Evolutionary conservation across 2,113 vertebrate species (phyloP), one percentile per base, ranked within the genome.

Genomic region (Alaudala cheleensis): DNA sequence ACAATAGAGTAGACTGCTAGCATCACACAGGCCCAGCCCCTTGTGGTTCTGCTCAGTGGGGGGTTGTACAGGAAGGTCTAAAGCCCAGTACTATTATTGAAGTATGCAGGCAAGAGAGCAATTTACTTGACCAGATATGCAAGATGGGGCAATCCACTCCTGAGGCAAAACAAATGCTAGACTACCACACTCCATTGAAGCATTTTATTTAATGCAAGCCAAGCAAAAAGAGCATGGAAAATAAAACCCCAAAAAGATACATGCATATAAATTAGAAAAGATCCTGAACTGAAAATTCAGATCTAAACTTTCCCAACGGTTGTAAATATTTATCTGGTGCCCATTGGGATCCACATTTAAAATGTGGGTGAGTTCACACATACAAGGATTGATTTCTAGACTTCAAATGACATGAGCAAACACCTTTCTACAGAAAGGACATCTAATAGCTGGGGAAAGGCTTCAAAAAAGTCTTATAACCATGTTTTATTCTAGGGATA

Each of bases 101-200:
- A 95, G 82, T 86, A 72, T 2, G 20, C 82, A 94, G 88, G 95
- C 80, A 96, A 95, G 90, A 96, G 92, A 96, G 93, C 95, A 97
- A 96, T 97, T 96, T 96, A 96, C 88, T 96, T 96, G 96, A 96
- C 95, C 95, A 94, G 88, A 96, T 93, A 95, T 8, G 88, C 92
- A 96, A 97, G 95, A 97, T 95, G 93, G 92, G 95, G 90, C 95
- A 96, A 96, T 84, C 92, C 72, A 93, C 57, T 96, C 95, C 95
- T 25, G 88, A 97, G 93, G 95, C 95, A 97, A 97, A 96, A 97
- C 95, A 96, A 96, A 96, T 96, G 94, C 93, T 86, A 95, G 93
- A 92, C 90, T 84, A 95, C 85, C 72, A 96, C 94, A 96, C 88
- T 94, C 85, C 95, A 96, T 86, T 95, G 93, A 97, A 96, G 95